phyloP scores from a whole-genome alignment of 2,797 vertebrate species.

The Podarcis siculus region DNA sequence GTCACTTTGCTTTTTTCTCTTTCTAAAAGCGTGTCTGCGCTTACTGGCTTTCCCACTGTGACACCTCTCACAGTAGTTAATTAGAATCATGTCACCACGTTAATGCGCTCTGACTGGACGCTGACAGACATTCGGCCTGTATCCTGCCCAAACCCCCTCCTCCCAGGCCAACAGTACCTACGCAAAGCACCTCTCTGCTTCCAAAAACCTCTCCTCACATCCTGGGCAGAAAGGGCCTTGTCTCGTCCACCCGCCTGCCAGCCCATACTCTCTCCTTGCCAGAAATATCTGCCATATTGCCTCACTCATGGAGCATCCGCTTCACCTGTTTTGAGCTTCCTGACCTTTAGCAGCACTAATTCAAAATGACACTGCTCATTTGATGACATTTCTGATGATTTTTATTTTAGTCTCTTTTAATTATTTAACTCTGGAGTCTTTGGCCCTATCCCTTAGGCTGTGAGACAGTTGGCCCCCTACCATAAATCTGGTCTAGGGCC shows the following conservation, averaged over 20 bases:
- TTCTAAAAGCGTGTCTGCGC: constrained; percentile 79
- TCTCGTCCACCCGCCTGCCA: not conserved
- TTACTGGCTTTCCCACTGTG: constrained; percentile 81
- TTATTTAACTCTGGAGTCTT: constrained; percentile 65
- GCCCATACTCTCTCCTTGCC: constrained; percentile 4
- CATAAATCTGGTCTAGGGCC: not conserved
- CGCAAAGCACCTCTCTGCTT: not conserved
- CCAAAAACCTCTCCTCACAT: not conserved
- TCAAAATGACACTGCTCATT: constrained; percentile 71
- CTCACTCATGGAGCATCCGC: constrained; percentile 26
- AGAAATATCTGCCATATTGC: constrained; percentile 1
- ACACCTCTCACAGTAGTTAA: constrained; percentile 85
- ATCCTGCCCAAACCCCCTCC: not conserved
- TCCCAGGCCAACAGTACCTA: fast-evolving
- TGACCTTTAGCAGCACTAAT: constrained; percentile 73
- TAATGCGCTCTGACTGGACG: constrained; percentile 86
- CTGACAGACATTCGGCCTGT: constrained; percentile 69
- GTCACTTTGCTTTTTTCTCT: constrained; percentile 84
- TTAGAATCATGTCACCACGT: constrained; percentile 86
- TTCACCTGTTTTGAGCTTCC: constrained; percentile 64
- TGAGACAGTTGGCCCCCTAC: not conserved
- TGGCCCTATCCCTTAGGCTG: constrained; percentile 43
- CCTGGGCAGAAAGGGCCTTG: not conserved
- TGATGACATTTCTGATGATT: constrained; percentile 76
- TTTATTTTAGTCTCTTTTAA: constrained; percentile 72